Evolutionary conservation across 2,888 invertebrate genomes (phyloP).

Genomic region (Iselma pallidipennis): DNA sequence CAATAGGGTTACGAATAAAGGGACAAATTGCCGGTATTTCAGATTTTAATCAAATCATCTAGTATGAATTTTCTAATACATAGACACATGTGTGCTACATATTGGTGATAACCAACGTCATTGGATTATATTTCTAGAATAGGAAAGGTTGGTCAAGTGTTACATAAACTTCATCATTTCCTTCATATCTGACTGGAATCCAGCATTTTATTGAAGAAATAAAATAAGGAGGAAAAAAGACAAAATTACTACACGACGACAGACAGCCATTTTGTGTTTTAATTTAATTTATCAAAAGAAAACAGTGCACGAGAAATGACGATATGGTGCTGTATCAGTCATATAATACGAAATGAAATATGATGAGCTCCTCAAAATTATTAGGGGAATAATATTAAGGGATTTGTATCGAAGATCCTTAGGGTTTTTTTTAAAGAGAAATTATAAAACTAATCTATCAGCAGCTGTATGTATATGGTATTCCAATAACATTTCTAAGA

Average conservation of each 20-base stretch:
- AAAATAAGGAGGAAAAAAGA: background rate
- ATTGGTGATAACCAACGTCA: background rate
- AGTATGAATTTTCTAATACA: too few relatives aligned
- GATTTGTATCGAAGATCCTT: conserved; percentile 25
- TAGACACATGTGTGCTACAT: background rate
- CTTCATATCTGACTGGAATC: too few relatives aligned
- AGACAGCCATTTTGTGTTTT: conserved; percentile 19
- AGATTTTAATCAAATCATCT: conserved; percentile 30
- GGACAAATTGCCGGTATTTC: conserved; percentile 22
- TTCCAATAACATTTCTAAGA: background rate
- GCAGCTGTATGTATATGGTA: conserved; percentile 8
- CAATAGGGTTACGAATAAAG: conserved; percentile 31
- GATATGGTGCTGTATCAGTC: conserved; percentile 19
- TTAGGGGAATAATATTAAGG: conserved; percentile 27
- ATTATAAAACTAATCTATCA: conserved; percentile 20
- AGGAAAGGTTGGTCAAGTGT: too few relatives aligned
- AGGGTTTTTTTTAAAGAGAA: conserved; percentile 21
- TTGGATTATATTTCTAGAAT: too few relatives aligned
- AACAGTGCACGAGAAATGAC: conserved; percentile 13
- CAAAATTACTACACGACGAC: background rate
- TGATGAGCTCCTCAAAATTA: conserved; percentile 16
- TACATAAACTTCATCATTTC: too few relatives aligned
- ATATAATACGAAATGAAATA: conserved; percentile 23
- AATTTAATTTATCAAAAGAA: conserved; percentile 23
- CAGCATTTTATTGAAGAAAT: too few relatives aligned